These are phyloP conservation scores for Cyprinodon tularosa DNA, from an alignment of 2,113 vertebrate genomes.

Conservation along the genomic window DNA sequence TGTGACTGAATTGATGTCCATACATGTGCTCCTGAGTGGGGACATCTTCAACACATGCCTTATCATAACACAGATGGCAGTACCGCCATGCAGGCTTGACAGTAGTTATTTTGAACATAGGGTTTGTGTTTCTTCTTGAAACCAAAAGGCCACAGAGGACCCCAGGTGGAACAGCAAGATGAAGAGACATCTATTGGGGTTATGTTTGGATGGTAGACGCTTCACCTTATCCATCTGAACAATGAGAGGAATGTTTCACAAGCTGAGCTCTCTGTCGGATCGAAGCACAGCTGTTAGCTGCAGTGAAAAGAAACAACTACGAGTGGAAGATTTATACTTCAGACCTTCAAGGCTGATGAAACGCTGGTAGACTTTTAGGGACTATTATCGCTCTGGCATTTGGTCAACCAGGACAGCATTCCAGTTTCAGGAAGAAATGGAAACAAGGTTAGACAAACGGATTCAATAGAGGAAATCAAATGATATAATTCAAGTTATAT, in stretches of 20 bases:
- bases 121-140: constrained; percentile 67
- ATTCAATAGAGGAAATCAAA: too few species aligned
- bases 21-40: constrained; percentile 35
- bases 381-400: constrained; percentile 32
- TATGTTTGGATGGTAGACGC: constrained; percentile 71
- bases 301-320: constrained; percentile 25
- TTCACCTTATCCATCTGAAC: constrained; percentile 58
- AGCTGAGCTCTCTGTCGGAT: constrained; percentile 32
- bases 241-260: constrained; percentile 74
- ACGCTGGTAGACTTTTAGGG: constrained; percentile 5
- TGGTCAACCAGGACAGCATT: not conserved
- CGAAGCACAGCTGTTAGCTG: constrained; percentile 61
- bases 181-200: constrained; percentile 23
- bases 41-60: constrained; percentile 66
- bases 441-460: too few species aligned
- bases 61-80: constrained; percentile 67
- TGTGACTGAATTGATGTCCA: constrained; percentile 59
- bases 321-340: constrained; percentile 47
- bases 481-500: not conserved
- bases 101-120: constrained; percentile 71
- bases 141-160: constrained; percentile 41
- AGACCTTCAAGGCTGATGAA: constrained; percentile 17
- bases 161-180: constrained; percentile 73
- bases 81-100: constrained; percentile 32
- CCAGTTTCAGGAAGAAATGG: not conserved